A percentile compares a stretch with the other conserved stretches of the same genome.
Evolutionary conservation across 2,888 invertebrate genomes (phyloP).

Genomic region (Panopea generosa): DNA sequence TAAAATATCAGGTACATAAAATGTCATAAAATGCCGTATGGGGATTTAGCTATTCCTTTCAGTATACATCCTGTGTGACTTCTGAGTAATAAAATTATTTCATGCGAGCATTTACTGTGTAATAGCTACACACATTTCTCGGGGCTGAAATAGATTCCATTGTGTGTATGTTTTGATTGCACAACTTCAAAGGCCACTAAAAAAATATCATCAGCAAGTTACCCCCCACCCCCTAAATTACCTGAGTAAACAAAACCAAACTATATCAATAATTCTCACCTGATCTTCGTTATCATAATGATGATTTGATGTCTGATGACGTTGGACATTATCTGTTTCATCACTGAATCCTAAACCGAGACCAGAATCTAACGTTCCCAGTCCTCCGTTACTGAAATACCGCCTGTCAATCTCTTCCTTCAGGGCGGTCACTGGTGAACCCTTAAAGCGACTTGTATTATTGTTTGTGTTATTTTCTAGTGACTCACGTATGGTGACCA

Average conservation of each 20-base stretch:
- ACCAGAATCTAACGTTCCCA: conserved; percentile 59
- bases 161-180: no score
- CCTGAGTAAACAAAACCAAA: background rate
- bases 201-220: no score
- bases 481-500: conserved; percentile 74
- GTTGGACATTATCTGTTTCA: conserved; percentile 50
- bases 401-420: conserved; percentile 83
- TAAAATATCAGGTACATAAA: no score
- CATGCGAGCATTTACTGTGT: no score
- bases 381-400: conserved; percentile 67
- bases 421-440: conserved; percentile 83
- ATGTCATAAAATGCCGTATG: no score
- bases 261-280: conserved; percentile 31
- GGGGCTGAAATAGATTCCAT: no score
- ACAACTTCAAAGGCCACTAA: no score
- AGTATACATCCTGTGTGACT: no score
- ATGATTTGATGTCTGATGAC: conserved; percentile 34
- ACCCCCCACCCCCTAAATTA: no score
- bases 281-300: conserved; percentile 62
- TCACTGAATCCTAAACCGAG: conserved; percentile 58
- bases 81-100: no score
- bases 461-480: conserved; percentile 65
- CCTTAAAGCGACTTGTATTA: conserved; percentile 74
- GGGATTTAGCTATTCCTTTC: no score
- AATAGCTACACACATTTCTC: no score